phyloP scores from a whole-genome alignment of 2,797 vertebrate genomes.

The Spinus olivaceus region DNA sequence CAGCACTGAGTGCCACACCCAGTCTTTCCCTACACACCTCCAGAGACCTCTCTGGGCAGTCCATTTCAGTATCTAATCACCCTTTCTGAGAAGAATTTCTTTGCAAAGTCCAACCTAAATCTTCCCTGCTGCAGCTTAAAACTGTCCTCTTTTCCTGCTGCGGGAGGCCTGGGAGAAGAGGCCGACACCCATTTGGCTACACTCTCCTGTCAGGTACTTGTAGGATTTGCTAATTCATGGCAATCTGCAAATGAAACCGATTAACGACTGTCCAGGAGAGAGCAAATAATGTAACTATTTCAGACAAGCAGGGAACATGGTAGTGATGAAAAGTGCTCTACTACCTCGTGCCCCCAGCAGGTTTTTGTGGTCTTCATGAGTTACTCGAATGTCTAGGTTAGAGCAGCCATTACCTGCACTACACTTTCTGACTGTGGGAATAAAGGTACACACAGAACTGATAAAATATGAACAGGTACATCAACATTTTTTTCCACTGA shows the following conservation, averaged over 20 bases:
- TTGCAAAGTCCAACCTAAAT: neutral
- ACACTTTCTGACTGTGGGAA: neutral
- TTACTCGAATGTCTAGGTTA: neutral
- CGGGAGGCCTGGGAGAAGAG: neutral
- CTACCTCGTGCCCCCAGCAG: neutral
- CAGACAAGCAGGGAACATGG: neutral
- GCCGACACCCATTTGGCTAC: fast-evolving
- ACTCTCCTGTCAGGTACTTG: neutral
- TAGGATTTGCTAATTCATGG: neutral
- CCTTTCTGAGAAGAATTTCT: neutral
- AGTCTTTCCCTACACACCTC: neutral
- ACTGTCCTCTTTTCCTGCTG: neutral
- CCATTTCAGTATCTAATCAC: neutral
- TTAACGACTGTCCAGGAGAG: fast-evolving
- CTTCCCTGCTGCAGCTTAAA: neutral
- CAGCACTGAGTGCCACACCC: neutral
- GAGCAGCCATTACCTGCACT: neutral
- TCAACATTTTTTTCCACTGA: neutral
- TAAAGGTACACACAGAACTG: neutral
- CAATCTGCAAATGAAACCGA: neutral
- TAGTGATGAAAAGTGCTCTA: neutral
- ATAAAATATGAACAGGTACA: neutral
- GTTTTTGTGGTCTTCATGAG: neutral
- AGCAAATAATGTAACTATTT: neutral
- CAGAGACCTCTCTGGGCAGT: neutral